A percentile compares a stretch with the other conserved stretches of the same genome.
Evolutionary conservation across 2,113 vertebrate genomes (phyloP).

Genomic region (Synchiropus splendidus): DNA sequence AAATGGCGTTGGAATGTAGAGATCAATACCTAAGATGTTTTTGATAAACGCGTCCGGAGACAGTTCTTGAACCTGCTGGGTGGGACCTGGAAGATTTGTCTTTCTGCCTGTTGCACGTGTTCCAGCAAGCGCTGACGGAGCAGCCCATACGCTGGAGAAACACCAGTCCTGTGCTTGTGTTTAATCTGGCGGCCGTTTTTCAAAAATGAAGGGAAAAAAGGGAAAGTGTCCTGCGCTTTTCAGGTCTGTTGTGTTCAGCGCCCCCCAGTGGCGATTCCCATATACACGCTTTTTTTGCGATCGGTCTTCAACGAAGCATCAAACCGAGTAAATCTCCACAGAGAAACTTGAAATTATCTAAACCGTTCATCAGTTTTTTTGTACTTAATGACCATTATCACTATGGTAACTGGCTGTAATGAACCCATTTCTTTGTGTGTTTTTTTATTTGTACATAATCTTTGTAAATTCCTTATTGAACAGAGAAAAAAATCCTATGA

Average conservation of each 20-base stretch:
- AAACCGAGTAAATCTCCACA: slow-evolving; percentile 46
- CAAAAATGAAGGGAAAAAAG: slow-evolving; percentile 18
- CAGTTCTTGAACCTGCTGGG: slow-evolving; percentile 10
- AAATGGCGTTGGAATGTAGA: slow-evolving; percentile 35
- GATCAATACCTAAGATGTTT: slow-evolving; percentile 29
- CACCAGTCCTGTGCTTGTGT: slow-evolving; percentile 20
- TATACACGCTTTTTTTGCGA: no score
- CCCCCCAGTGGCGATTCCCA: slow-evolving; percentile 16
- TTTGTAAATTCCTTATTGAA: slow-evolving; percentile 62
- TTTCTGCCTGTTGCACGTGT: slow-evolving; percentile 39
- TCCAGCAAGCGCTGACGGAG: slow-evolving; percentile 22
- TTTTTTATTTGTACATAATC: slow-evolving; percentile 52
- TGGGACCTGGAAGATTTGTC: slow-evolving; percentile 2
- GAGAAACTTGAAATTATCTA: slow-evolving; percentile 62
- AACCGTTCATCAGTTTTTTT: slow-evolving; percentile 48
- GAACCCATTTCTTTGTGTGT: slow-evolving; percentile 46
- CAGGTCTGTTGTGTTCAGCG: slow-evolving; percentile 25
- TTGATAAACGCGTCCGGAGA: slow-evolving; percentile 16
- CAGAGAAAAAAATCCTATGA: slow-evolving; percentile 48
- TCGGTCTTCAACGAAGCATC: no score
- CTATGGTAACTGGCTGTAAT: slow-evolving; percentile 47
- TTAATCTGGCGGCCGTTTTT: slow-evolving; percentile 32
- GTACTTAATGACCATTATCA: slow-evolving; percentile 60
- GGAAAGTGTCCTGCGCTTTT: slow-evolving; percentile 18
- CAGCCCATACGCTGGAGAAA: slow-evolving; percentile 34